These are phyloP conservation scores for Belgica antarctica DNA, from an alignment of 2,888 invertebrate species.

Conservation along the genomic window DNA sequence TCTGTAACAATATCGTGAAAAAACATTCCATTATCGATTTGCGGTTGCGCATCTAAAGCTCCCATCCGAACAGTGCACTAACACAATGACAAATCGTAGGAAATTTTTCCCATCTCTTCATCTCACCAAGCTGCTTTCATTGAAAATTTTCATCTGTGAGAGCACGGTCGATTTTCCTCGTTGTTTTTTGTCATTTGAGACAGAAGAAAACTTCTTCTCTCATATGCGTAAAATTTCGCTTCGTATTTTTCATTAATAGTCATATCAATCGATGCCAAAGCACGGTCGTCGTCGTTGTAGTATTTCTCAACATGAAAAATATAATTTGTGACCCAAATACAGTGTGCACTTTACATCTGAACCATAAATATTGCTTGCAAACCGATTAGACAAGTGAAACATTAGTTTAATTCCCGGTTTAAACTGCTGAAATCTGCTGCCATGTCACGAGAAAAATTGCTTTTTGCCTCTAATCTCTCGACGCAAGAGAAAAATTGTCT, in stretches of 20 bases:
- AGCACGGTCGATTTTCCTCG: slow-evolving; percentile 23
- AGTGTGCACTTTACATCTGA: slow-evolving; percentile 41
- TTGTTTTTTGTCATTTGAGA: not conserved
- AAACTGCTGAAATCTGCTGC: no score
- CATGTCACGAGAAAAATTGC: no score
- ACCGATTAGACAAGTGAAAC: not conserved
- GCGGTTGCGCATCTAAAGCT: slow-evolving; percentile 43
- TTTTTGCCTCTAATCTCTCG: no score
- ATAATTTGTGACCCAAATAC: slow-evolving; percentile 46
- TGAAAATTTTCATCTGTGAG: slow-evolving; percentile 23
- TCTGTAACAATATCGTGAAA: not conserved
- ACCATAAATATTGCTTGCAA: not conserved
- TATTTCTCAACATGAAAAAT: slow-evolving; percentile 45
- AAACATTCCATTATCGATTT: slow-evolving; percentile 41
- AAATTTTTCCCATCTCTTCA: not conserved
- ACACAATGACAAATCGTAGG: not conserved
- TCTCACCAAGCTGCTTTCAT: slow-evolving; percentile 37
- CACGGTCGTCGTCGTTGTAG: slow-evolving; percentile 36
- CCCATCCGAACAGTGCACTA: slow-evolving; percentile 19
- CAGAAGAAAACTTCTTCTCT: slow-evolving; percentile 19
- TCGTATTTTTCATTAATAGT: slow-evolving; percentile 42
- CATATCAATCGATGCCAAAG: slow-evolving; percentile 38
- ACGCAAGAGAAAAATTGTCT: slow-evolving; percentile 38
- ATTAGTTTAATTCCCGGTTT: no score
- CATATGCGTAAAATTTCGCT: slow-evolving; percentile 42